Conservation (phyloP, 1,140 invertebrate species). For the Spodoptera frugiperda region DNA sequence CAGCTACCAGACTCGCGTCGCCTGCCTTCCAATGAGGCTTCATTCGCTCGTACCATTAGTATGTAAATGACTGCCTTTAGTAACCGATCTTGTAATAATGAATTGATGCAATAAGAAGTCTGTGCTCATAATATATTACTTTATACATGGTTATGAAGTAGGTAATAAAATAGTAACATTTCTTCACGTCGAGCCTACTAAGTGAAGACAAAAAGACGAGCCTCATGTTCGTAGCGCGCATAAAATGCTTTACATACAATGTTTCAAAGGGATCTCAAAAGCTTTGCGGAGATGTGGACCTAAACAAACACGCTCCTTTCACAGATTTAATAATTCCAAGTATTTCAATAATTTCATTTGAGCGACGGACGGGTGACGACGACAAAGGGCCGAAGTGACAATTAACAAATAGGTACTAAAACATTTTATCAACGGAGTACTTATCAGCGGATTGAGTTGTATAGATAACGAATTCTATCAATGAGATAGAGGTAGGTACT, state of each 20-base stretch:
- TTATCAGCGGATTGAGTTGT: conserved; percentile 18
- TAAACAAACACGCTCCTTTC: conserved; percentile 42
- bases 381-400: background rate
- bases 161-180: conserved; percentile 16
- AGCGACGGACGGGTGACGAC: background rate
- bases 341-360: conserved; percentile 40
- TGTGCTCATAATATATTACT: background rate
- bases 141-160: background rate
- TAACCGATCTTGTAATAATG: conserved; percentile 11
- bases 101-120: conserved; percentile 8
- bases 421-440: conserved; percentile 3
- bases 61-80: conserved; percentile 12
- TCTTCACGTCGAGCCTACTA: background rate
- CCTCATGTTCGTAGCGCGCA: background rate
- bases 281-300: conserved; percentile 32
- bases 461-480: conserved; percentile 18
- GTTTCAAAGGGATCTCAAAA: conserved; percentile 24
- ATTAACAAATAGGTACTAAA: conserved; percentile 9
- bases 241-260: conserved; percentile 26
- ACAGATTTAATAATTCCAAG: conserved; percentile 41
- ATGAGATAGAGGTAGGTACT: background rate
- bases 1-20: background rate
- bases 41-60: conserved; percentile 7
- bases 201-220: background rate
- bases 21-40: conserved; percentile 7